Conservation (phyloP, 2,888 invertebrate genomes). For the Hypselothyrea guttata region DNA sequence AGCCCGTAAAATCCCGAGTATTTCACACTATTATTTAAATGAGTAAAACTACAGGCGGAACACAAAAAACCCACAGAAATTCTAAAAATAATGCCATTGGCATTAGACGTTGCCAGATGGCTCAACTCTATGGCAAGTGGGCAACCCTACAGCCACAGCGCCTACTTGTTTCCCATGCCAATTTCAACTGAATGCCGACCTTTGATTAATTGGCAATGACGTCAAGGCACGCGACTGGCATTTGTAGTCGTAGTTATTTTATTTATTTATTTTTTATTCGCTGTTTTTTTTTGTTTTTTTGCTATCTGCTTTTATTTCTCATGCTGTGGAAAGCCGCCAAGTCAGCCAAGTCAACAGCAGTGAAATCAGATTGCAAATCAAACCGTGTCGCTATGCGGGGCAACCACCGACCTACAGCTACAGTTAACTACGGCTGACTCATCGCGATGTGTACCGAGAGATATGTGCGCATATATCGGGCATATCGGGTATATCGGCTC, state of each 20-base stretch:
- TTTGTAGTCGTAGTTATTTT: background rate
- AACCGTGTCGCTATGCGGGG: slow-evolving; percentile 46
- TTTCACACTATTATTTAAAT: slow-evolving; percentile 22
- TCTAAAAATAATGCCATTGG: slow-evolving; percentile 12
- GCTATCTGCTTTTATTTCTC: slow-evolving; percentile 13
- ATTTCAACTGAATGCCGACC: slow-evolving; percentile 48
- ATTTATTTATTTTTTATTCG: background rate
- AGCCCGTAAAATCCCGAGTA: slow-evolving; percentile 28
- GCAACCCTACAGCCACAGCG: slow-evolving; percentile 1
- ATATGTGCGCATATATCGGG: background rate
- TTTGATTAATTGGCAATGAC: slow-evolving; percentile 57
- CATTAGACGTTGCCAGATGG: background rate
- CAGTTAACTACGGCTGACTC: slow-evolving; percentile 33
- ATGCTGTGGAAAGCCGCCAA: slow-evolving; percentile 17
- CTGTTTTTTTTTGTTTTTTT: background rate
- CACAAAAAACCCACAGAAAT: slow-evolving; percentile 16
- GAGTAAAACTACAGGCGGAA: background rate
- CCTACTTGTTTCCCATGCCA: slow-evolving; percentile 13
- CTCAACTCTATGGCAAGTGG: background rate
- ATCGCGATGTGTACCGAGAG: slow-evolving; percentile 10
- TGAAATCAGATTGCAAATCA: slow-evolving; percentile 32
- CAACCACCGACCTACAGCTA: slow-evolving; percentile 32
- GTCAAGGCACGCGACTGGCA: slow-evolving; percentile 62
- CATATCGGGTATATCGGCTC: no score
- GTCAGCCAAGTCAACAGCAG: slow-evolving; percentile 18